phyloP scores from a whole-genome alignment of 2,113 vertebrate species.

The Myanophis thanlyinensis region DNA sequence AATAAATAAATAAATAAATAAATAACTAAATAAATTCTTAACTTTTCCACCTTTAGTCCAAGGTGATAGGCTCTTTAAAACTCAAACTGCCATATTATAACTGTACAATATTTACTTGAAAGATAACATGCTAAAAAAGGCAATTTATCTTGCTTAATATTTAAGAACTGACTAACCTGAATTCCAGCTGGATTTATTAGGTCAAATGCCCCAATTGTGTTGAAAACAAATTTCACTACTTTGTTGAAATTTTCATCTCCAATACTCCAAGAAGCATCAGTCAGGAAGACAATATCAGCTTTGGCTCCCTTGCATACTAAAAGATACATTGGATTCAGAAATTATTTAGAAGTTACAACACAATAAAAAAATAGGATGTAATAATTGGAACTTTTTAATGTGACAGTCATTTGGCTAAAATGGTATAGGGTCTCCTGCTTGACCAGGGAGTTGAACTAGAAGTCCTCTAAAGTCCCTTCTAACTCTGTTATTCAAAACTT shows the following conservation, averaged over 20 bases:
- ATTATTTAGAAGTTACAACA: not conserved
- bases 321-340: conserved; percentile 38
- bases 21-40: too few species aligned
- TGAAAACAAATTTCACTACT: conserved; percentile 88
- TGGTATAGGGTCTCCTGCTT: not conserved
- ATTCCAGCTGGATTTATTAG: conserved; percentile 86
- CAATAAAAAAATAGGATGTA: not conserved
- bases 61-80: not conserved
- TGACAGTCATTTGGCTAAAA: not conserved
- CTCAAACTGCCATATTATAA: not conserved
- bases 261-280: conserved; percentile 98
- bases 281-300: conserved; percentile 95
- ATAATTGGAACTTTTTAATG: not conserved
- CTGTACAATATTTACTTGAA: not conserved
- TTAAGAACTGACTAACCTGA: conserved; percentile 78
- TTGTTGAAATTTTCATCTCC: conserved; percentile 97
- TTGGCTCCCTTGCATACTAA: conserved; percentile 96
- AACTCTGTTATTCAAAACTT: not conserved
- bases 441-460: too few species aligned
- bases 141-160: not conserved
- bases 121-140: not conserved
- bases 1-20: too few species aligned
- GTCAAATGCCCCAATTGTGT: conserved; percentile 88
- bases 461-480: not conserved
- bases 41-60: not conserved